Percentiles rank a stretch among this genome's conserved stretches.
These are phyloP conservation scores for Pipistrellus pipistrellus DNA, from an alignment of 2,797 vertebrate species.

Conservation along the genomic window DNA sequence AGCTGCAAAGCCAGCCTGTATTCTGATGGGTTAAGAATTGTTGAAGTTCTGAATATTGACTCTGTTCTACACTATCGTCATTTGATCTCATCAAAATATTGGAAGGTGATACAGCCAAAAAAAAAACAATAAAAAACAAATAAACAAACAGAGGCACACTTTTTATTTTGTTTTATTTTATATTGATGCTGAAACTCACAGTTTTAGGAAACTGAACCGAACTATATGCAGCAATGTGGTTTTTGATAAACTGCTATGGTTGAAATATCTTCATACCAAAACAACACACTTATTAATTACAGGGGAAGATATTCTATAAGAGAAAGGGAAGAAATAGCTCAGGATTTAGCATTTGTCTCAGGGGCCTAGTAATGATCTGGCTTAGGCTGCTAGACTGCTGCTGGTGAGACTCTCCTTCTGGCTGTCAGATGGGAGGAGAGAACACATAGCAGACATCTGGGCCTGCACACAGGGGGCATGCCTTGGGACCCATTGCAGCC, in stretches of 20 bases:
- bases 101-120: background rate
- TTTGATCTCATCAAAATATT: background rate
- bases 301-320: background rate
- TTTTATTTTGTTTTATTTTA: background rate
- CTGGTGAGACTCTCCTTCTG: background rate
- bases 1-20: background rate
- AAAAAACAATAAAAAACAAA: background rate
- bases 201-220: background rate
- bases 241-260: background rate
- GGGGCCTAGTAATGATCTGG: background rate
- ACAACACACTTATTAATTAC: background rate
- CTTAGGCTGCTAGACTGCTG: background rate
- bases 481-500: background rate
- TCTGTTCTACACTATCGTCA: background rate
- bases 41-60: background rate
- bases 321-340: background rate
- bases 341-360: background rate
- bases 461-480: background rate
- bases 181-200: background rate
- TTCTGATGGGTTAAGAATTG: background rate
- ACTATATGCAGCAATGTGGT: background rate
- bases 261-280: constrained; percentile 5
- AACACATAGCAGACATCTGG: background rate
- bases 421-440: background rate
- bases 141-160: background rate